Evolutionary conservation across 1,140 invertebrate genomes (phyloP), one percentile per base, ranked within the genome.

Genomic region (Sinonovacula constricta): DNA sequence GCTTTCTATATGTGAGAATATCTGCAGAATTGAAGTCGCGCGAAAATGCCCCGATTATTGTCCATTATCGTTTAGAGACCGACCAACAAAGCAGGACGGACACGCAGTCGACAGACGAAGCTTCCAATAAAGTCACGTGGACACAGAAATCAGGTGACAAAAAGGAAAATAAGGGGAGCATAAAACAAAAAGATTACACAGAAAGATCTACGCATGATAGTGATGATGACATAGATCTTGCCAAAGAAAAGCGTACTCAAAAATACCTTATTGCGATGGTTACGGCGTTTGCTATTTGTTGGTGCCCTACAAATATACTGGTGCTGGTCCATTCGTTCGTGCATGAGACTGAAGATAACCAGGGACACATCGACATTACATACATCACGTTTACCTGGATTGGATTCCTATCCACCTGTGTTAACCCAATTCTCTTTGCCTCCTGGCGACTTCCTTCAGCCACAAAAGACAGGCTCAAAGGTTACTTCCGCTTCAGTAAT

Each of bases 321-420:
- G 92, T 93, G 81, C 88, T 95, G 18, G 94, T 94, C 0, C 92
- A 94, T 54, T 92, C 94, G 67, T 93, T 94, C 33, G 88, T 95
- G 14, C 89, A 93, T 49, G 94, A 95, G 86, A 95, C 94, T 0
- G 94, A 95, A 76, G 93, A 94, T 49, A 95, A 95, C 84, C 92
- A 91, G 24, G 92, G 92, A 26, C 93, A 94, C 83, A 94, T 95
- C 68, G 94, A 95, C 83, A 92, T 95, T 24, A 93, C 93, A 1
- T 95, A 93, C 86, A 92, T 93, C 33, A 92, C 93, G 76, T 94
- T 95, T 78, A 93, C 95, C 5, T 95, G 94, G 94, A 88, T 95
- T 34, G 94, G 94, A 1, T 95, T 95, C 78, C 85, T 94, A 39
- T 94, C 94, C 34, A 94, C 94, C 0, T 93, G 94, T 62, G 93